A percentile compares a stretch with the other conserved stretches of the same genome.
Conservation (phyloP, 2,113 vertebrate genomes). For the Etheostoma spectabile region DNA sequence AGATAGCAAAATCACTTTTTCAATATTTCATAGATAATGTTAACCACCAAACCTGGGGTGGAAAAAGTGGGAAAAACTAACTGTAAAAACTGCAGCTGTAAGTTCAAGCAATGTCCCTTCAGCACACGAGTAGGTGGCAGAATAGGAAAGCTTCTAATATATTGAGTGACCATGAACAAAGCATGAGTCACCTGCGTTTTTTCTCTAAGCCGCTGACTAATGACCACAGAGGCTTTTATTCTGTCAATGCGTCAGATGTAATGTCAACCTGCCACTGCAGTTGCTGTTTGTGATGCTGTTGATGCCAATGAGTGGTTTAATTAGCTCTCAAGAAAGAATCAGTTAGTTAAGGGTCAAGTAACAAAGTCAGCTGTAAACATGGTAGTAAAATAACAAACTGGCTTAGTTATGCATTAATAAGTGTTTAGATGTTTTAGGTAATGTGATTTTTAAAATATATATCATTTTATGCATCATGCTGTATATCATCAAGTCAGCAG, state of each 20-base stretch:
- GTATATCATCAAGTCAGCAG: background rate
- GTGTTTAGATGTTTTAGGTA: background rate
- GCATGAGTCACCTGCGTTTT: constrained; percentile 65
- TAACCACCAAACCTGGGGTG: background rate
- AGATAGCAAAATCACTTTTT: background rate
- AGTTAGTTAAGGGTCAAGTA: constrained; percentile 24
- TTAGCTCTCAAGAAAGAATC: constrained; percentile 51
- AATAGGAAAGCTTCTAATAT: constrained; percentile 11
- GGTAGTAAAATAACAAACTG: background rate
- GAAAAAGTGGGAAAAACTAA: background rate
- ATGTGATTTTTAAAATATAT: background rate
- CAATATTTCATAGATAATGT: background rate
- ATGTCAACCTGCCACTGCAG: constrained; percentile 47
- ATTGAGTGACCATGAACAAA: constrained; percentile 55
- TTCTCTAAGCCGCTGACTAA: constrained; percentile 67
- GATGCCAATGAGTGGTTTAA: constrained; percentile 48
- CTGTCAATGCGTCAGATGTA: constrained; percentile 63
- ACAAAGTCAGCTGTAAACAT: background rate
- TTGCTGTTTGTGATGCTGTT: constrained; percentile 26
- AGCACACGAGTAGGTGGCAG: constrained; percentile 51
- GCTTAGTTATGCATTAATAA: background rate
- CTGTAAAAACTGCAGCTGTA: constrained; percentile 11
- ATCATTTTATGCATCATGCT: background rate
- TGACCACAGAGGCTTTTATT: constrained; percentile 51
- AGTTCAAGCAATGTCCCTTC: constrained; percentile 21